Conservation (phyloP, 2,113 vertebrate species). For the Carassius gibelio region DNA sequence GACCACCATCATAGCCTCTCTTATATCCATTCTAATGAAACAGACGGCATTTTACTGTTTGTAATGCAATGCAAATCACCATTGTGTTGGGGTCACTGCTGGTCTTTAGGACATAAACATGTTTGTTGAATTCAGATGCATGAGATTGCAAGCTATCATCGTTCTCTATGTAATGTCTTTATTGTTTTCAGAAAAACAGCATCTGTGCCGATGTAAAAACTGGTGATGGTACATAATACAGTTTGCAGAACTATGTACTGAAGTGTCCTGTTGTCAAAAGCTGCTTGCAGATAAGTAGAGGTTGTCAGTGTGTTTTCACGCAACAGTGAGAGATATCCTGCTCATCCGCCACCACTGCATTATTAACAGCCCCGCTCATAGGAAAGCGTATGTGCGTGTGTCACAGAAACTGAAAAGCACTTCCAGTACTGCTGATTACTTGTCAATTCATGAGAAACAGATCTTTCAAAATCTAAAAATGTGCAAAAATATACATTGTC, state of each 20-base stretch:
- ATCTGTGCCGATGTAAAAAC: neutral
- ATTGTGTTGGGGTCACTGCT: neutral
- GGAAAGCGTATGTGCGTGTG: neutral
- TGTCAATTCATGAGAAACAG: neutral
- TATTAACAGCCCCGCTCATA: neutral
- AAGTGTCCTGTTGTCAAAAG: neutral
- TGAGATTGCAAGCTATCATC: neutral
- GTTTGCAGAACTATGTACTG: neutral
- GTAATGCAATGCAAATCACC: neutral
- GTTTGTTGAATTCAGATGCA: neutral
- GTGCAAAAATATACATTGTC: conserved; percentile 18
- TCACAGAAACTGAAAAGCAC: neutral
- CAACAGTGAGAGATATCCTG: neutral
- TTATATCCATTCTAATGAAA: neutral
- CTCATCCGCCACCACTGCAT: neutral
- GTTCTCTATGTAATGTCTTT: neutral
- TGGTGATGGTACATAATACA: neutral
- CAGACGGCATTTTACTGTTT: neutral
- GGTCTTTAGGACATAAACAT: neutral
- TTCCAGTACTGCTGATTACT: neutral
- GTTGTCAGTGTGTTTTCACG: neutral
- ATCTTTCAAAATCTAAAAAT: conserved; percentile 10
- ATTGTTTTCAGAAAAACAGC: neutral
- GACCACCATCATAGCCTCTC: neutral
- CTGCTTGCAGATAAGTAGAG: neutral